A percentile compares a stretch with the other conserved stretches of the same genome.
Evolutionary conservation across 2,888 invertebrate species (phyloP).

Genomic region (Corbicula japonica): DNA sequence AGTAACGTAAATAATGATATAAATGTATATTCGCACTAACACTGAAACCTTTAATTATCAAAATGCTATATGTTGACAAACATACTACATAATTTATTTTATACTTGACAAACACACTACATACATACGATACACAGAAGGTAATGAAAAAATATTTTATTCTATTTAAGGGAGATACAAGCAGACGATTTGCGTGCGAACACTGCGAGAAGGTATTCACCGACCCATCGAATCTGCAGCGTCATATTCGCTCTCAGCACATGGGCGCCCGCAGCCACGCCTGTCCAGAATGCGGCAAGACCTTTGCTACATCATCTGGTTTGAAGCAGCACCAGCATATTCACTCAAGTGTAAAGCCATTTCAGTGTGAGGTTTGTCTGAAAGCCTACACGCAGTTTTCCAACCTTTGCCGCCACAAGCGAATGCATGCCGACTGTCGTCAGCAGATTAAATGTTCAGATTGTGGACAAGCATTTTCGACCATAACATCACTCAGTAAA

Average conservation of each 20-base stretch:
- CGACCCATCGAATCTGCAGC: conserved; percentile 98
- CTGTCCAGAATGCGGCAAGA: conserved; percentile 98
- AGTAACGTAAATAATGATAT: no score
- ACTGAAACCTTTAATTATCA: no score
- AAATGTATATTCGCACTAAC: no score
- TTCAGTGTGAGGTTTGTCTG: conserved; percentile 95
- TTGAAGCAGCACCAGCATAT: conserved; percentile 99
- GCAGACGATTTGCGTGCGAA: conserved; percentile 92
- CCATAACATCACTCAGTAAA: conserved; percentile 96
- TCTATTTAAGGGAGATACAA: conserved; percentile 44
- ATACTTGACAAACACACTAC: no score
- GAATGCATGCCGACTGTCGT: conserved; percentile 98
- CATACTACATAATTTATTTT: no score
- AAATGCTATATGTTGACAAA: no score
- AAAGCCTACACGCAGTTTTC: conserved; percentile 99
- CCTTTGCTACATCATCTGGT: conserved; percentile 98
- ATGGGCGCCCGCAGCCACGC: conserved; percentile 97
- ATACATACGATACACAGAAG: no score
- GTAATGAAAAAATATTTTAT: no score
- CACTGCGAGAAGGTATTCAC: conserved; percentile 91
- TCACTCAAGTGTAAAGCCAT: conserved; percentile 99
- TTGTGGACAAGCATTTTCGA: conserved; percentile 96
- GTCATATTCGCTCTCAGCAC: conserved; percentile 98
- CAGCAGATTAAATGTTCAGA: conserved; percentile 96
- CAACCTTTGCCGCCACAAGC: conserved; percentile 98